These are phyloP conservation scores for Altica lythri DNA, from an alignment of 2,888 invertebrate genomes.

Conservation along the genomic window DNA sequence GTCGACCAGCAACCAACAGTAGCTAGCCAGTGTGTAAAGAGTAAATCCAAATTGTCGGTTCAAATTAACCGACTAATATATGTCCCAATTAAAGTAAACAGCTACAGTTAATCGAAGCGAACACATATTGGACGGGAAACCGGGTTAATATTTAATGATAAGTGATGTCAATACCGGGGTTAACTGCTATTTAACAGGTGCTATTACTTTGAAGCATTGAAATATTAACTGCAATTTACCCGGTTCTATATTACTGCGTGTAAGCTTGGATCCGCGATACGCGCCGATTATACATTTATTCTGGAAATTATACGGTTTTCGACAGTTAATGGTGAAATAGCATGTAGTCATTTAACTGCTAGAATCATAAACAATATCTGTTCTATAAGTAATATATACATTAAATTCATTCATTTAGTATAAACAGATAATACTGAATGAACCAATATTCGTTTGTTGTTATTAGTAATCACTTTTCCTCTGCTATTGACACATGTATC, in stretches of 20 bases:
- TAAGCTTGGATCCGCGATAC: conserved; percentile 32
- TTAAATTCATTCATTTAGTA: too few relatives aligned
- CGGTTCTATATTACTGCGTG: conserved; percentile 38
- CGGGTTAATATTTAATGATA: conserved; percentile 57
- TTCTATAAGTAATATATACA: too few relatives aligned
- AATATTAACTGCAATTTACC: conserved; percentile 39
- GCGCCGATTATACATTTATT: conserved; percentile 28
- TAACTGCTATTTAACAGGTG: conserved; percentile 54
- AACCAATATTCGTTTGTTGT: too few relatives aligned
- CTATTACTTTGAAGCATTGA: conserved; percentile 48
- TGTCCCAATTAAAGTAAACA: conserved; percentile 54
- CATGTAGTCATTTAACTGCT: too few relatives aligned
- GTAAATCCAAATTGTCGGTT: conserved; percentile 42
- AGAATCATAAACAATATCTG: too few relatives aligned
- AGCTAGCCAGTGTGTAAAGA: conserved; percentile 30
- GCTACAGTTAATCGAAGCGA: conserved; percentile 53
- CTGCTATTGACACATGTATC: too few relatives aligned
- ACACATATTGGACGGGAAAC: conserved; percentile 52
- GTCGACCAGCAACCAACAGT: conserved; percentile 24
- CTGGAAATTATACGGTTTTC: conserved; percentile 29
- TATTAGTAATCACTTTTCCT: too few relatives aligned
- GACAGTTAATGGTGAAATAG: conserved; percentile 2
- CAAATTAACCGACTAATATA: conserved; percentile 49
- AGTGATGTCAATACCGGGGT: conserved; percentile 54
- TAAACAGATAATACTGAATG: too few relatives aligned